These are phyloP conservation scores for Pedetes capensis DNA, from an alignment of 2,113 vertebrate species.

Conservation along the genomic window DNA sequence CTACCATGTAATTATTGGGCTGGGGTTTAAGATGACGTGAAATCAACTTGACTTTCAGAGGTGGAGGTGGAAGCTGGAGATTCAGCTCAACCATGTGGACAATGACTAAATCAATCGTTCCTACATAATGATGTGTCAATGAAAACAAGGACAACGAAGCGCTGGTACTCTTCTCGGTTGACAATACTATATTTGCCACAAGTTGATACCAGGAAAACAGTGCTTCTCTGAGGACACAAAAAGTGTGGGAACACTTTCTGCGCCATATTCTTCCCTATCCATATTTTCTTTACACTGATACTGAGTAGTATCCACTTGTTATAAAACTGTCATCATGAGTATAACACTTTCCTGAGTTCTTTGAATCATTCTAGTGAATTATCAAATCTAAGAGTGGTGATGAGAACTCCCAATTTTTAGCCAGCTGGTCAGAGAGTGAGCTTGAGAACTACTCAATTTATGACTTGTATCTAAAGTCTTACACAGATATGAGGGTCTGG, in stretches of 20 bases:
- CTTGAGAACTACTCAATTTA: not conserved
- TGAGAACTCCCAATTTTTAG: not conserved
- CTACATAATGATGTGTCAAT: not conserved
- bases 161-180: not conserved
- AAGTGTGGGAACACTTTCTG: too few relatives aligned
- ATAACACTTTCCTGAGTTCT: not conserved
- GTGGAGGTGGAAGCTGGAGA: rapidly evolving
- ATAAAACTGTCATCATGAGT: not conserved
- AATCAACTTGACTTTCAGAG: not conserved
- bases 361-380: not conserved
- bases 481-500: not conserved
- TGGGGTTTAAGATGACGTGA: not conserved
- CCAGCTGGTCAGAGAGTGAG: not conserved
- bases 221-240: not conserved
- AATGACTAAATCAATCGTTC: not conserved
- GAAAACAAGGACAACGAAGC: not conserved
- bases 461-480: not conserved
- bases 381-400: not conserved
- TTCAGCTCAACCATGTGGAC: not conserved
- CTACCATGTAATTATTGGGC: not conserved
- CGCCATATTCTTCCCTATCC: not conserved
- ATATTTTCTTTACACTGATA: not conserved
- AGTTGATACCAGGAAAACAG: not conserved
- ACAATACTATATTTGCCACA: not conserved
- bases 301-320: not conserved